Evolutionary conservation across 2,888 invertebrate genomes (phyloP), one percentile per base, ranked within the genome.

Genomic region (Chirona hameri): DNA sequence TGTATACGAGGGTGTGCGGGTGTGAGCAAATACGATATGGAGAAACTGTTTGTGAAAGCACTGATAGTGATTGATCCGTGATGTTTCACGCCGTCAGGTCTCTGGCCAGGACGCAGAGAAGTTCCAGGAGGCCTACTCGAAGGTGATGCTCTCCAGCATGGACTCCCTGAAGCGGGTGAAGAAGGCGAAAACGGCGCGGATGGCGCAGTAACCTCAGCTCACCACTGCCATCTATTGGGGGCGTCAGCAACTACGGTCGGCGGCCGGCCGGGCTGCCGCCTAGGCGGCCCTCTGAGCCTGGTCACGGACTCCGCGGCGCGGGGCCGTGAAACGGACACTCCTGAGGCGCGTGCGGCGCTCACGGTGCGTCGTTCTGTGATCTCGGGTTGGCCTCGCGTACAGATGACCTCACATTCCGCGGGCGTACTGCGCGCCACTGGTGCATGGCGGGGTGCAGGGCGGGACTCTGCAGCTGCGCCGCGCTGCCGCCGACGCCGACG

Each of bases 141-240:
- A 85, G 81, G 83, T 85, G 82, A 83, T 85, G n/a, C 81, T 84
- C 9, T 85, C 85, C 39, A 85, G 84, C 72, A 85, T 84, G 84
- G 85, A 85, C 81, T 84, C 84, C 18, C 82, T 85, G 29, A 84
- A 84, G 82, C 84, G 84, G 29, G 84, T 83, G 57, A 84, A 84
- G 81, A 85, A 85, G 76, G 48, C 83, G 31, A 84, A 80, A 80
- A 80, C 52, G 27, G 48, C 48, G 27, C 48, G 80, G 29, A 55
- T 29, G 55, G 80, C 80, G 27, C 80, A 80, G 55, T 80, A 80
- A 29, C 18, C 24, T 10, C 21, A 15, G 12, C 39, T 21, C n/a
- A 15, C 0, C 27, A 27, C 39, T 46, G 76, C 76, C 76, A 24
- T 24, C 39, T 21, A 24, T 31, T 31, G 76, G 76, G 24, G 1